phyloP scores from a whole-genome alignment of 2,113 vertebrate genomes.

The Perca flavescens region DNA sequence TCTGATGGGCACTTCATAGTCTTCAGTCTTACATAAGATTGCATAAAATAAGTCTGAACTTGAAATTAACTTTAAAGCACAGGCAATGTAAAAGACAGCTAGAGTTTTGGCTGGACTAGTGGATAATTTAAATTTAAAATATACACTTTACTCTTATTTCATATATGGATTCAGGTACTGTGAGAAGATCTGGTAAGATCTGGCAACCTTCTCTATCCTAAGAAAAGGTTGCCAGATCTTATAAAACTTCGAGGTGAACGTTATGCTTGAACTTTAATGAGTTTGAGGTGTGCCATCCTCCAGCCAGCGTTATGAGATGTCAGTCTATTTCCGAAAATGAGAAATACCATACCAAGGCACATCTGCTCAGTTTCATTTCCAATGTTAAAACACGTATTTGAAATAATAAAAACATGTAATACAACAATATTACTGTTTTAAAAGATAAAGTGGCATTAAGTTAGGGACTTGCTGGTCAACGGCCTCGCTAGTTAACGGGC shows the following conservation, averaged over 20 bases:
- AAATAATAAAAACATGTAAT: neutral
- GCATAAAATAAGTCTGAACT: neutral
- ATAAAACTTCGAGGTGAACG: neutral
- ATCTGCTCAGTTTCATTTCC: neutral
- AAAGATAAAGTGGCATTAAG: neutral
- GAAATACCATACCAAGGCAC: neutral
- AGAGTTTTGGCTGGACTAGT: too few species aligned
- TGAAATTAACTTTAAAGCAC: neutral
- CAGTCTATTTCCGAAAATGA: neutral
- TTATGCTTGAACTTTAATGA: neutral
- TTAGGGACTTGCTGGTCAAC: neutral
- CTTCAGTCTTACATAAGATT: neutral
- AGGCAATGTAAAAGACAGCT: neutral
- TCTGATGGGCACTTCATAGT: slow-evolving; percentile 3
- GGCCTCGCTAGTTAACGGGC: neutral
- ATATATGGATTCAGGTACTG: neutral
- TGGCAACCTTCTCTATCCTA: too few species aligned
- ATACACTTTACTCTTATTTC: neutral
- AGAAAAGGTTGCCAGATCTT: slow-evolving; percentile 4
- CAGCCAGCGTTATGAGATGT: neutral
- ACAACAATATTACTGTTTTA: neutral
- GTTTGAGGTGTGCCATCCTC: slow-evolving; percentile 4
- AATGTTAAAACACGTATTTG: neutral
- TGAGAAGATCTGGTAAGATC: neutral
- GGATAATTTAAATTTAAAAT: neutral